Base-by-base conservation (phyloP, 2,797 vertebrate species). In the Pseudotriccus pelzelni region DNA sequence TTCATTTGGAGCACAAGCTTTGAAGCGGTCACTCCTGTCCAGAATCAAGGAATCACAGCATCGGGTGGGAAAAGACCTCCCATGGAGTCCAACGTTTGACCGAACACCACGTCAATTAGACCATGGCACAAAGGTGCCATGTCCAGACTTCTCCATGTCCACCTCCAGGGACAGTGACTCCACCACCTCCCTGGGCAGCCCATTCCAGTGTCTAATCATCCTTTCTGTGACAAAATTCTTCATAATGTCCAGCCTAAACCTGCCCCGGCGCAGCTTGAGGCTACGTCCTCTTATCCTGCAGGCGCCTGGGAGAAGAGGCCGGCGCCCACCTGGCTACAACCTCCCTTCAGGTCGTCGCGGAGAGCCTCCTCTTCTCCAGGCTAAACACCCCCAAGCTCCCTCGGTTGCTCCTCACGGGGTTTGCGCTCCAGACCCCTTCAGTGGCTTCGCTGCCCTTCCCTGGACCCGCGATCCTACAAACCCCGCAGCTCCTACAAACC, bases 291-390 rank as follows among this genome's bases (percentile, higher is more conserved):
- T 10, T 3, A 28, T 37, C 9, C 56, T 7, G 47, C 25, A 11
- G 19, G 13, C 28, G 12, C 19, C 32, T 4, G 49, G 34, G 23
- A 2, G 27, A 18, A 37, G 63, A 24, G 1, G 11, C 56, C 7
- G 11, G 9, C 2, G 3, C 4, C 6, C 36, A 2, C 18, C 47
- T 6, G 62, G 62, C 39, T 5, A 11, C 86, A 10, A 0, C 1
- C 15, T 62, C 47, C 41, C 16, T 16, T 7, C 55, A 12, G 25
- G 25, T 0, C 13, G 7, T 0, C 4, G 15, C 2, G 3, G 17
- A 16, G 24, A 34, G 36, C 23, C 23, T 23, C 56, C 32, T 24
- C 16, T 55, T 28, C 55, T 56, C 32, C 20, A 3, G 63, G 19
- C 13, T 43, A 12, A 68, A 56, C 41, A 37, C 5, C 36, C 24